phyloP scores from a whole-genome alignment of 2,113 vertebrate species.

The Dasyornis broadbenti region DNA sequence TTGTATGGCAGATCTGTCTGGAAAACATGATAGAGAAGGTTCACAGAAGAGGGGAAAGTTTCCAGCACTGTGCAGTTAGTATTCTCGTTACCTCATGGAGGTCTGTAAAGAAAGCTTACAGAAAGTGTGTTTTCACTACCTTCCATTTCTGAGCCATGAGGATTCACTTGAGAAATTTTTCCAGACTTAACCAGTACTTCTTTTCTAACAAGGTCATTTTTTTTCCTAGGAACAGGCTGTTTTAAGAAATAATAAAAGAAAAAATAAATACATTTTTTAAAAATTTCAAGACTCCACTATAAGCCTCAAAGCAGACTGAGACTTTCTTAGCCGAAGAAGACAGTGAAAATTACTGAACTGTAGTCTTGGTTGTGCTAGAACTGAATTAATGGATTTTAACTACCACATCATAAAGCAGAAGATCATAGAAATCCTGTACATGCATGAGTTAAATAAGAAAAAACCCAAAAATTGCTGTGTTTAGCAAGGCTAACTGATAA shows the following conservation, averaged over 20 bases:
- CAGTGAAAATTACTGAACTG: background rate
- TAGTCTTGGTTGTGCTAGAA: background rate
- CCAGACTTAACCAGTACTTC: background rate
- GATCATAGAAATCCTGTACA: background rate
- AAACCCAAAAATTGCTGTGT: fast-evolving
- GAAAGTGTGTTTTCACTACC: background rate
- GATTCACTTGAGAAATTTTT: background rate
- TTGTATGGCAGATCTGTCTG: background rate
- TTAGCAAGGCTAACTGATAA: background rate
- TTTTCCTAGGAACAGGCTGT: background rate
- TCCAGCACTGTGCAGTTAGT: background rate
- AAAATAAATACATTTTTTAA: background rate
- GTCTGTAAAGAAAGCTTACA: background rate
- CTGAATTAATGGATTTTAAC: background rate
- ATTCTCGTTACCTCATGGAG: background rate
- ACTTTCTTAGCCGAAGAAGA: background rate
- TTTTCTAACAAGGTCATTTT: background rate
- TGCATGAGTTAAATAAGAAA: background rate
- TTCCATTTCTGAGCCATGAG: background rate
- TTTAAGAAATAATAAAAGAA: background rate
- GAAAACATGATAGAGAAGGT: background rate
- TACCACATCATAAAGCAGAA: background rate
- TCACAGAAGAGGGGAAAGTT: background rate
- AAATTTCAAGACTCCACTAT: background rate
- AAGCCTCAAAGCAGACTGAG: background rate